Percentiles rank a stretch among this genome's conserved stretches.
Conservation (phyloP, 2,797 vertebrate species). For the Mus spretus region DNA sequence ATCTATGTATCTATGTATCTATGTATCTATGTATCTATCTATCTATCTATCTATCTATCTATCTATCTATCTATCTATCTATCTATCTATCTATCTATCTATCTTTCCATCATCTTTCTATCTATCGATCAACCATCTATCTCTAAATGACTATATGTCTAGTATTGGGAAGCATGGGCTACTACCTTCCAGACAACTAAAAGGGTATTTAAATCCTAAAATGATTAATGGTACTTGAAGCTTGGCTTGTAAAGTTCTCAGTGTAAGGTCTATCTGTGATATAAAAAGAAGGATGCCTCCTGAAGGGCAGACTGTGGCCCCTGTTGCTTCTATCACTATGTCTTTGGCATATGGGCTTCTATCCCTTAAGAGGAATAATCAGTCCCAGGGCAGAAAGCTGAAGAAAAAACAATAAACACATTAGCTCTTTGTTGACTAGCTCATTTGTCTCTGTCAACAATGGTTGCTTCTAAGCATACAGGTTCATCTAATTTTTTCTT, state of each 20-base stretch:
- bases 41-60: too few relatives aligned
- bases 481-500: neutral
- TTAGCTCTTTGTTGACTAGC: neutral
- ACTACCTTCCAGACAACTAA: neutral
- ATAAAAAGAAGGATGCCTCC: neutral
- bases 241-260: neutral
- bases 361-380: neutral
- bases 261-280: neutral
- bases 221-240: neutral
- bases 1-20: too few relatives aligned
- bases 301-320: rapidly evolving
- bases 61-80: too few relatives aligned
- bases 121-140: too few relatives aligned
- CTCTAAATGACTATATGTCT: neutral
- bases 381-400: neutral
- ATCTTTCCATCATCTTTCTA: neutral
- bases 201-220: neutral
- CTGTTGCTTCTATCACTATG: neutral
- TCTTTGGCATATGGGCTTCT: neutral
- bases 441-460: neutral
- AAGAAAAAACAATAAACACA: neutral
- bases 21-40: too few relatives aligned
- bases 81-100: neutral
- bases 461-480: neutral
- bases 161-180: neutral